Conservation (phyloP, 2,888 invertebrate species). For the Tryphoninae sp. region DNA sequence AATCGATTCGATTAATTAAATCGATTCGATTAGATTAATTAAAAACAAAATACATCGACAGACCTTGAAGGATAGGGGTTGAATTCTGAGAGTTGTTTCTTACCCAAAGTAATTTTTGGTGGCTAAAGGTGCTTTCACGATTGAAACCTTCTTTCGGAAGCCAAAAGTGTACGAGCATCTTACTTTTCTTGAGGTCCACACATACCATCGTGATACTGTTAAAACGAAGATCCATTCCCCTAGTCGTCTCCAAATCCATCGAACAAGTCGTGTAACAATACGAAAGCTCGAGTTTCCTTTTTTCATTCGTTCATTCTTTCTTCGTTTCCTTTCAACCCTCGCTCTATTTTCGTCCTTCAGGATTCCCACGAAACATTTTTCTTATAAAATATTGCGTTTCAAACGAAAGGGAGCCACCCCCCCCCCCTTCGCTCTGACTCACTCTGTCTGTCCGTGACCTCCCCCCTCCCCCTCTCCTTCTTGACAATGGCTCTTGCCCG, state of each 20-base stretch:
- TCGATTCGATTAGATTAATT: too few relatives aligned
- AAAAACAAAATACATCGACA: background rate
- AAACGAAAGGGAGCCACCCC: constrained; percentile 1
- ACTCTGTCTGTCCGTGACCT: too few relatives aligned
- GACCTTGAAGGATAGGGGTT: background rate
- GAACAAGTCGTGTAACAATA: constrained; percentile 38
- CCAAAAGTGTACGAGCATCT: constrained; percentile 9
- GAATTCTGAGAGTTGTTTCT: background rate
- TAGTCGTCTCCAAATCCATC: constrained; percentile 24
- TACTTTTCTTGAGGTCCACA: background rate
- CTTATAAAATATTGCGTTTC: constrained; percentile 62
- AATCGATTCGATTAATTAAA: too few relatives aligned
- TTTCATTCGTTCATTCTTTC: constrained; percentile 1
- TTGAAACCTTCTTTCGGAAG: constrained; percentile 5
- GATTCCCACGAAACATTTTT: constrained; percentile 52
- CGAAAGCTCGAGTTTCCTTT: constrained; percentile 5
- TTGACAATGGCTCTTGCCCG: constrained; percentile 33
- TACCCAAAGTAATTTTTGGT: background rate
- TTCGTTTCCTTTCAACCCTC: background rate
- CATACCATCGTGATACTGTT: background rate
- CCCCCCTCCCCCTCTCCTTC: constrained; percentile 13
- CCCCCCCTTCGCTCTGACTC: background rate
- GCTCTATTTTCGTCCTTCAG: background rate
- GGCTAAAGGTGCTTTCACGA: background rate
- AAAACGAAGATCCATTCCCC: background rate